Conservation (phyloP, 2,797 vertebrate species). For the Anguilla anguilla region DNA sequence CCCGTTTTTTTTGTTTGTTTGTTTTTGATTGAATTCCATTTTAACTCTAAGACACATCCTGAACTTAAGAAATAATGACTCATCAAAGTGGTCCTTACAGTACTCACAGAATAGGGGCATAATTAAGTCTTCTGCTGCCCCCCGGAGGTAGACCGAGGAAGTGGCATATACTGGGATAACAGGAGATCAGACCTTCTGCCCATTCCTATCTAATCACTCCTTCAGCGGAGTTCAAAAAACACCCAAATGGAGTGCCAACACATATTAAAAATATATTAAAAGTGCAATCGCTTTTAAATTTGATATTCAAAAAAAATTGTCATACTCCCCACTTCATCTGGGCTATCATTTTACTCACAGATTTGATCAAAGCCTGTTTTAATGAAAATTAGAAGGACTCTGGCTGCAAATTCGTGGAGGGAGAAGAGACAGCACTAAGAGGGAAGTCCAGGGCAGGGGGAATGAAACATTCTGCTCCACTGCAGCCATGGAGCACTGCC, state of each 20-base stretch:
- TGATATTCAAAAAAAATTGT: not conserved
- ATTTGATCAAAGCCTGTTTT: not conserved
- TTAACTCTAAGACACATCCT: no score
- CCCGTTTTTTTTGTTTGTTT: no score
- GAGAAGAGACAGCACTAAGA: not conserved
- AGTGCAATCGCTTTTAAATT: not conserved
- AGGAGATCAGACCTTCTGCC: not conserved
- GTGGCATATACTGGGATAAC: not conserved
- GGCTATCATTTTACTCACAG: not conserved
- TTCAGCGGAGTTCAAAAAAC: no score
- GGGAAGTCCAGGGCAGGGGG: not conserved
- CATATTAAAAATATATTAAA: not conserved
- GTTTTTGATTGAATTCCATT: no score
- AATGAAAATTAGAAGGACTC: not conserved
- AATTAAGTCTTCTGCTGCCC: not conserved
- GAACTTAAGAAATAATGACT: not conserved
- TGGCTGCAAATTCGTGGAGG: not conserved
- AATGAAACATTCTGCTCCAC: slow-evolving; percentile 10
- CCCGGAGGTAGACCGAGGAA: not conserved
- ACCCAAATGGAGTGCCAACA: no score
- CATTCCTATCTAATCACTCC: not conserved
- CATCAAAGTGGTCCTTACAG: not conserved
- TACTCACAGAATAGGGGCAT: not conserved
- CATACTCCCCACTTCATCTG: not conserved
- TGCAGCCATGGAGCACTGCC: slow-evolving; percentile 35